Conservation (phyloP, 2,797 vertebrate species). For the Meda fulgida region DNA sequence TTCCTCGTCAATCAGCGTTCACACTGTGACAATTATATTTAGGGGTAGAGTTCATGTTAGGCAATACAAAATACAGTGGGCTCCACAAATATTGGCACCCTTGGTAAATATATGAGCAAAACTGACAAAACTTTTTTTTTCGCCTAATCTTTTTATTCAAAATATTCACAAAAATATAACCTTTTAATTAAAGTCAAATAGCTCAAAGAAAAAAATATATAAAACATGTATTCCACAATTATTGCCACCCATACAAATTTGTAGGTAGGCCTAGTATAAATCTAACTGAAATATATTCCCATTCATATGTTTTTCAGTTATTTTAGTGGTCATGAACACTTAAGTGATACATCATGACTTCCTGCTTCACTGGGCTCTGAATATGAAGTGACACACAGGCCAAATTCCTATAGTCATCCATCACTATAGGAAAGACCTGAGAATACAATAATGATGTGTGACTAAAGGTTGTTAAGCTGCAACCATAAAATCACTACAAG, state of each 20-base stretch:
- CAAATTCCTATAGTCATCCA: neutral
- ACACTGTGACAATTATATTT: neutral
- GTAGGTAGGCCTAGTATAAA: neutral
- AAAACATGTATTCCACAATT: neutral
- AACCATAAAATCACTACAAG: neutral
- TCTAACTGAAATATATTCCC: neutral
- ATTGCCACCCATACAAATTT: neutral
- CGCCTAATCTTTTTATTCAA: no score
- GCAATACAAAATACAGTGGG: neutral
- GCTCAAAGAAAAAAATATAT: neutral
- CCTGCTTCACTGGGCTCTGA: neutral
- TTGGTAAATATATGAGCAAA: neutral
- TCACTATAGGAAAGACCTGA: neutral
- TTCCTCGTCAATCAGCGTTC: no score
- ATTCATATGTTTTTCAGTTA: neutral
- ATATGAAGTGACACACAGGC: neutral
- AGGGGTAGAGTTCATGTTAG: neutral
- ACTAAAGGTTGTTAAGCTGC: neutral
- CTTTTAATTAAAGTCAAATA: neutral
- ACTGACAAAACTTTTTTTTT: neutral
- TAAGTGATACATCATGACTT: neutral
- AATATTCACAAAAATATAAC: neutral
- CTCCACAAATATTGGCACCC: neutral
- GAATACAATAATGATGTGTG: neutral
- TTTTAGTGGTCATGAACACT: neutral